A percentile compares a stretch with the other conserved stretches of the same genome.
Evolutionary conservation across 1,140 invertebrate genomes (phyloP).

Genomic region (Agraylea sexmaculata): DNA sequence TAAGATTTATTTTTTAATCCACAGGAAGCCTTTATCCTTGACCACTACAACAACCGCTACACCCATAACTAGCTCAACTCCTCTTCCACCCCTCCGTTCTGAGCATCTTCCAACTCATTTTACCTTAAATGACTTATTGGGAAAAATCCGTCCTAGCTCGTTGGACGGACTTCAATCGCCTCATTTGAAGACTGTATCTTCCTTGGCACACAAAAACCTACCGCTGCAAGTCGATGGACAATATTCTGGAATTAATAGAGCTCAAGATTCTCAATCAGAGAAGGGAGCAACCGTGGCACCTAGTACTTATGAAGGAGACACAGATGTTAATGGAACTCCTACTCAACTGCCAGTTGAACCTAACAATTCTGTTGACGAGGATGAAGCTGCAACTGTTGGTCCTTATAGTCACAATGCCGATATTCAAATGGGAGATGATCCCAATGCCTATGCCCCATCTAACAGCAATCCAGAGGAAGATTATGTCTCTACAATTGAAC

Average conservation of each 20-base stretch:
- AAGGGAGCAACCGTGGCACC: slow-evolving; percentile 20
- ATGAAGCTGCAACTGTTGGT: slow-evolving; percentile 33
- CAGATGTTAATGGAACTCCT: slow-evolving; percentile 29
- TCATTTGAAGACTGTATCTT: slow-evolving; percentile 33
- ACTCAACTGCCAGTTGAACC: slow-evolving; percentile 23
- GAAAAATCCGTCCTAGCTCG: slow-evolving; percentile 37
- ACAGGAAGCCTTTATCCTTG: slow-evolving; percentile 39
- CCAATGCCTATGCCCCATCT: slow-evolving; percentile 29
- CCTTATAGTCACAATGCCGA: slow-evolving; percentile 40
- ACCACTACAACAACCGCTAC: slow-evolving; percentile 42
- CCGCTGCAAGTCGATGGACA: slow-evolving; percentile 37
- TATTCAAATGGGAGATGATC: slow-evolving; percentile 41
- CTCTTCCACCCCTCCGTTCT: slow-evolving; percentile 35
- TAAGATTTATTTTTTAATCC: slow-evolving; percentile 10
- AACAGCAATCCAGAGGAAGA: slow-evolving; percentile 27
- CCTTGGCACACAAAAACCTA: slow-evolving; percentile 26
- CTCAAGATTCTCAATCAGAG: slow-evolving; percentile 28
- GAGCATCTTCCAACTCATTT: slow-evolving; percentile 40
- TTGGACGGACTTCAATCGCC: slow-evolving; percentile 38
- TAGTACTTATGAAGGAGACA: slow-evolving; percentile 29
- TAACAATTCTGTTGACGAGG: slow-evolving; percentile 25
- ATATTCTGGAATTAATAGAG: slow-evolving; percentile 34
- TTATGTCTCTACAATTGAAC: slow-evolving; percentile 42
- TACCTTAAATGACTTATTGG: slow-evolving; percentile 38
- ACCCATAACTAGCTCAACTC: slow-evolving; percentile 37